A percentile compares a stretch with the other conserved stretches of the same genome.
phyloP scores from a whole-genome alignment of 1,140 invertebrate species.

The Telenomus remus region DNA sequence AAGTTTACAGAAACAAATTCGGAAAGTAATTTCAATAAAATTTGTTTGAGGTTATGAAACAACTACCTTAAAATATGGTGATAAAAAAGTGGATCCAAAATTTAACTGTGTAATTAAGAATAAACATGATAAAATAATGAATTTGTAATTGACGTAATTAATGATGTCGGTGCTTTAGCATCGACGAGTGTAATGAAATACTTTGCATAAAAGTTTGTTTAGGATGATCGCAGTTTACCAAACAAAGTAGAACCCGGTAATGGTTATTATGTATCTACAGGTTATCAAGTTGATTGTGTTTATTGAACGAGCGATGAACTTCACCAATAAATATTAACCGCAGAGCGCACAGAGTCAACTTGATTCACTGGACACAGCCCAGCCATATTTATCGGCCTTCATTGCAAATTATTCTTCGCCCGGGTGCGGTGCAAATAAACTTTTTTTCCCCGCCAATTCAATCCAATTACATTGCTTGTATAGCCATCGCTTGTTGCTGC shows the following conservation, averaged over 20 bases:
- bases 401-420: conserved; percentile 7
- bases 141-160: no score
- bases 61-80: no score
- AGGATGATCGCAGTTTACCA: not conserved
- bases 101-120: no score
- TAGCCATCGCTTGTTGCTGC: no score
- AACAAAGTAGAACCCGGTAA: conserved; percentile 4
- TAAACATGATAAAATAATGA: no score
- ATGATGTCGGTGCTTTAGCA: not conserved
- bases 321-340: conserved; percentile 28
- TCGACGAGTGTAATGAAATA: not conserved
- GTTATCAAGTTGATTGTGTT: conserved; percentile 32
- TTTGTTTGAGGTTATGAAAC: no score
- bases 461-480: no score
- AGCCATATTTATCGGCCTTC: conserved; percentile 8
- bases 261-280: conserved; percentile 12
- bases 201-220: not conserved
- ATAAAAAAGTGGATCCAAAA: no score
- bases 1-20: no score
- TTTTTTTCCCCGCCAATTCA: not conserved
- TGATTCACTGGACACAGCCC: not conserved
- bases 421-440: not conserved
- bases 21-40: no score
- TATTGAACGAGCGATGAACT: conserved; percentile 29
- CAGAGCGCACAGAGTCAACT: conserved; percentile 2